These are phyloP conservation scores for Chamaetylas fuelleborni DNA, from an alignment of 2,113 vertebrate species.

Conservation along the genomic window DNA sequence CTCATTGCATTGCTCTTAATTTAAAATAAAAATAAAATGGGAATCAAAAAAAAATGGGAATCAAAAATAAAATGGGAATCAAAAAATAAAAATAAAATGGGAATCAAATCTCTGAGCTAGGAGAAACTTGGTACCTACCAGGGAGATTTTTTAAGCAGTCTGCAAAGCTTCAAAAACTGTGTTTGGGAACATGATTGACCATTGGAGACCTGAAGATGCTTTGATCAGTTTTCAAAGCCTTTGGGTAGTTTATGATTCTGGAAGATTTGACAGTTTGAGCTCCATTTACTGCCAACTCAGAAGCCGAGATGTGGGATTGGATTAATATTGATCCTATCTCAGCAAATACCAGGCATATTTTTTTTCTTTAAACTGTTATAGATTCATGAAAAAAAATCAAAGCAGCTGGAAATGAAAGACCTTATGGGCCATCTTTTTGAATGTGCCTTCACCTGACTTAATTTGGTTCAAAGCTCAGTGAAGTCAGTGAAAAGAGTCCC, in stretches of 20 bases:
- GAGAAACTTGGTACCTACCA: neutral
- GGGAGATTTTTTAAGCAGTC: neutral
- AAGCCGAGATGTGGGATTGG: constrained; percentile 9
- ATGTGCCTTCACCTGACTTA: constrained; percentile 21
- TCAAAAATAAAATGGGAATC: neutral
- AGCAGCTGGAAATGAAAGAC: constrained; percentile 25
- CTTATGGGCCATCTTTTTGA: neutral
- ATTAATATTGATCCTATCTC: constrained; percentile 53
- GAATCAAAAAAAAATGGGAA: neutral
- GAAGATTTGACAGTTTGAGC: constrained; percentile 36
- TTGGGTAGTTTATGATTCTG: neutral
- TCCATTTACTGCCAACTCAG: constrained; percentile 12
- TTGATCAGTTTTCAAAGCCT: constrained; percentile 59
- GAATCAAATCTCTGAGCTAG: neutral
- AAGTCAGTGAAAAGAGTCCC: neutral
- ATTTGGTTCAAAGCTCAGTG: neutral
- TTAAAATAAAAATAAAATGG: neutral
- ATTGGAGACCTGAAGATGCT: neutral
- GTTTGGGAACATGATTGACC: neutral
- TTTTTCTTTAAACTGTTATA: constrained; percentile 22
- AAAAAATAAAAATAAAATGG: neutral
- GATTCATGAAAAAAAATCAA: constrained; percentile 33
- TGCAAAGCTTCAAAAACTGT: neutral
- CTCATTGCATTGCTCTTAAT: neutral
- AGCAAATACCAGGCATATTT: neutral